Conservation (phyloP, 37 sponge, comb jelly and placozoan genomes). For the Spongilla lacustris region DNA sequence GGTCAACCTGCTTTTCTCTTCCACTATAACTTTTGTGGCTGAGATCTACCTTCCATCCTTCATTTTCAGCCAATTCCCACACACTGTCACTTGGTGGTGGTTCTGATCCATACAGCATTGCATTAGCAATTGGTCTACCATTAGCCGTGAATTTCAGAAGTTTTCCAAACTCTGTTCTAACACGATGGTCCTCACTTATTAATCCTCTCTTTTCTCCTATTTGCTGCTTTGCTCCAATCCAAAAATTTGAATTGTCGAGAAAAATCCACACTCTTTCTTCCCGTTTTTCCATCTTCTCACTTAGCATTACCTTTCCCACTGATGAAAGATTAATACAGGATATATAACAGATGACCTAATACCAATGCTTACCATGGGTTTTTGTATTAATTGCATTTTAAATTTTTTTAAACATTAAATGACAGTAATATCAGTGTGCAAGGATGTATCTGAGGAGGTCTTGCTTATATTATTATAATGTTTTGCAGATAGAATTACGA, state of each 20-base stretch:
- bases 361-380: too few relatives aligned
- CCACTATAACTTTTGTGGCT: slow-evolving; percentile 7
- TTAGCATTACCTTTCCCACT: too few relatives aligned
- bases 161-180: slow-evolving; percentile 29
- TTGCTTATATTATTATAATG: too few relatives aligned
- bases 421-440: too few relatives aligned
- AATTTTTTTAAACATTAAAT: too few relatives aligned
- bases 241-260: slow-evolving; percentile 39
- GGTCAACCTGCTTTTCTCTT: slow-evolving; percentile 46
- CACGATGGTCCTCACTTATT: slow-evolving; percentile 30
- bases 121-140: slow-evolving; percentile 7
- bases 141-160: slow-evolving; percentile 25
- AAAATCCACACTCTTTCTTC: slow-evolving; percentile 23
- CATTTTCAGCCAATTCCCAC: slow-evolving; percentile 28
- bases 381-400: too few relatives aligned
- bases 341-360: too few relatives aligned
- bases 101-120: slow-evolving; percentile 40
- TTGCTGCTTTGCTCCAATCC: slow-evolving; percentile 25
- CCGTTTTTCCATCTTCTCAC: too few relatives aligned
- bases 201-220: background rate
- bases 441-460: too few relatives aligned
- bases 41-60: slow-evolving; percentile 17
- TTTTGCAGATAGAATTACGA: too few relatives aligned
- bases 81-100: slow-evolving; percentile 35
- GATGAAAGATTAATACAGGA: too few relatives aligned